Base-by-base conservation (phyloP, 35 echinoderm and acorn worm species). In the Stichopus chloronotus region DNA sequence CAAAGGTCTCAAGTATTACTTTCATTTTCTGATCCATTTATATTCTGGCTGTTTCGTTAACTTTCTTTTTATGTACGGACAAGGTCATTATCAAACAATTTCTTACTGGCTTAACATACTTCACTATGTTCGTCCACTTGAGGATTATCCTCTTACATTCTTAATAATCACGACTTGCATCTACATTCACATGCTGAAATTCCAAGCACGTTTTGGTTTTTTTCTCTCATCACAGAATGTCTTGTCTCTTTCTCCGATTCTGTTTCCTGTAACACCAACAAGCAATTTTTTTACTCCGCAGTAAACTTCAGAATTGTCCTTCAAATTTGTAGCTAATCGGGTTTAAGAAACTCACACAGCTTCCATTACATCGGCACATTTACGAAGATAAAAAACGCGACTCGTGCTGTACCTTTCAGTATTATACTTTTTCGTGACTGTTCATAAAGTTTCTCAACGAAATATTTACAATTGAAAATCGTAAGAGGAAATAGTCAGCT, bases 281-380 rank as follows among this genome's bases (percentile, higher is more conserved):
- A 24, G 3, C 69, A 19, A 10, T 17, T 20, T 74, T 74, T 74
- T 74, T 20, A 74, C 69, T 74, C 69, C 17, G 22, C 69, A 74
- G 69, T 74, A 24, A 74, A 74, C 20, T 74, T 74, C 69, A 74
- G 22, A 19, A 74, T 20, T 74, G 69, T n/a, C 12, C 69, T 74
- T 74, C 69, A 74, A 74, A 74, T 74, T 74, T 74, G 69, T 74
- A 74, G 69, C 69, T 74, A 74, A 74, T 74, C 69, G 69, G 69
- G 19, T 74, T 74, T 74, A 74, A 74, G 17, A 43, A 74, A n/a
- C 69, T 16, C 69, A 74, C 19, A 74, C 69, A 74, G 22, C 69
- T 20, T 20, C 69, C 17, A 4, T 74, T 74, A 74, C 19, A 14
- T 74, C n/a, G 69, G 22, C 22, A 74, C 17, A 74, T 74, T 74